Conservation (phyloP, 2,888 invertebrate genomes). For the Lampropteryx suffumata region DNA sequence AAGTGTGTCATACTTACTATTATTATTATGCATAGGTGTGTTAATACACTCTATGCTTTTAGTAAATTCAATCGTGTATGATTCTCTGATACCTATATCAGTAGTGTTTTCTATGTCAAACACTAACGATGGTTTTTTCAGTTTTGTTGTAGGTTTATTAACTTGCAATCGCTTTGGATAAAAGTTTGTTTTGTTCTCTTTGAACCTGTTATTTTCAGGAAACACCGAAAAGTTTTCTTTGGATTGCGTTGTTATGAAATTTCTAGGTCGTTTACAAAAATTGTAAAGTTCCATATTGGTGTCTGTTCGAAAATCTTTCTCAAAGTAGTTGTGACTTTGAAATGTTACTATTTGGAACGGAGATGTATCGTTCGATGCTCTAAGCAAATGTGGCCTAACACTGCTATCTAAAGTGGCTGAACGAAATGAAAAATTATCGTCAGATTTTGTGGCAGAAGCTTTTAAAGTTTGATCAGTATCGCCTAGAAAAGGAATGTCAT, state of each 20-base stretch:
- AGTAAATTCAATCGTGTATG: slow-evolving; percentile 46
- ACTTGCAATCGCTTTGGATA: slow-evolving; percentile 7
- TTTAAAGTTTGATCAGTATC: not conserved
- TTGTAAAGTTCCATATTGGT: slow-evolving; percentile 2
- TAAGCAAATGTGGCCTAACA: slow-evolving; percentile 2
- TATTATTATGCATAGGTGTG: slow-evolving; percentile 6
- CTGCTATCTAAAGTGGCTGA: not conserved
- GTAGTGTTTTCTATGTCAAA: slow-evolving; percentile 16
- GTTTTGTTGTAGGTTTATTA: slow-evolving; percentile 19
- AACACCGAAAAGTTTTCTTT: slow-evolving; percentile 44
- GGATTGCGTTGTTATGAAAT: slow-evolving; percentile 48
- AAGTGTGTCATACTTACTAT: not conserved
- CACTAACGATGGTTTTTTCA: slow-evolving; percentile 18
- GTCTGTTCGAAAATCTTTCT: slow-evolving; percentile 12
- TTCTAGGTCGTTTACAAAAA: slow-evolving; percentile 23
- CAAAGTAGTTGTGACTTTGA: slow-evolving; percentile 48
- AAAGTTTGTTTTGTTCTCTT: not conserved
- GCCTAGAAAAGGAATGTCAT: not conserved
- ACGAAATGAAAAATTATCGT: not conserved
- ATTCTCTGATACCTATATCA: slow-evolving; percentile 9
- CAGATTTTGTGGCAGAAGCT: not conserved
- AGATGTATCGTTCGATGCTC: not conserved
- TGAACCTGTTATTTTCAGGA: slow-evolving; percentile 4
- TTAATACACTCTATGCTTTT: slow-evolving; percentile 23
- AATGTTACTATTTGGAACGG: slow-evolving; percentile 38